Evolutionary conservation across 2,113 vertebrate species (phyloP), one percentile per base, ranked within the genome.

Genomic region (Cyprinodon variegatus): DNA sequence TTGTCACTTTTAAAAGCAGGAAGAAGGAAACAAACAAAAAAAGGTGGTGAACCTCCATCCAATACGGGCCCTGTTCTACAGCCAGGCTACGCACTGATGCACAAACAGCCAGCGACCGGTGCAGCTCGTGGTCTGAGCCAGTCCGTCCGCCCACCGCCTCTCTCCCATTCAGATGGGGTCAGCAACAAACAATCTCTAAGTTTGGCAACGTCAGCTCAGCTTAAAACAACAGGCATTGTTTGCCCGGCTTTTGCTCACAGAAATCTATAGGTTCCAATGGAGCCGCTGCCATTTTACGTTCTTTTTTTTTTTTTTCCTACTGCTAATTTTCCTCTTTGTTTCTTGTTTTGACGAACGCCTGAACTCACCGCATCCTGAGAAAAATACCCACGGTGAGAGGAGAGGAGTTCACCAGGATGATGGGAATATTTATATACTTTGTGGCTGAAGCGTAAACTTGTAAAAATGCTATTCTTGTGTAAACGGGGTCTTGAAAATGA

Each of bases 181-280:
- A 94, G 93, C 93, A 92, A 93, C 91, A 93, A 94, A 93, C 93
- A 90, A 93, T 91, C 86, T 94, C 91, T 88, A 92, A 93, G 90
- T 92, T 89, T 81, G 90, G 84, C 91, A 79, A 81, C 69, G 90
- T 94, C 93, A 93, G 93, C 93, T 88, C 74, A 38, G 83, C 88
- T 88, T 93, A 89, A 94, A 93, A 94, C 92, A 94, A 93, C 93
- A 92, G 78, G 38, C 85, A 91, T 91, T 93, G 93, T 94, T 70
- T 62, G 9, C 50, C 37, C 0, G 50, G 67, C 85, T 90, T 89
- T 92, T 91, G 92, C 92, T 91, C 83, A 90, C 84, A 78, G 66
- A 93, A 89, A 91, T 88, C 78, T 85, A 88, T 84, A 93, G 83
- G 90, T 93, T 91, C 83, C 84, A 89, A 87, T 76, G 70, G 81